phyloP scores from a whole-genome alignment of 53 echinoderm and acorn worm species.

The Henricia sp. region DNA sequence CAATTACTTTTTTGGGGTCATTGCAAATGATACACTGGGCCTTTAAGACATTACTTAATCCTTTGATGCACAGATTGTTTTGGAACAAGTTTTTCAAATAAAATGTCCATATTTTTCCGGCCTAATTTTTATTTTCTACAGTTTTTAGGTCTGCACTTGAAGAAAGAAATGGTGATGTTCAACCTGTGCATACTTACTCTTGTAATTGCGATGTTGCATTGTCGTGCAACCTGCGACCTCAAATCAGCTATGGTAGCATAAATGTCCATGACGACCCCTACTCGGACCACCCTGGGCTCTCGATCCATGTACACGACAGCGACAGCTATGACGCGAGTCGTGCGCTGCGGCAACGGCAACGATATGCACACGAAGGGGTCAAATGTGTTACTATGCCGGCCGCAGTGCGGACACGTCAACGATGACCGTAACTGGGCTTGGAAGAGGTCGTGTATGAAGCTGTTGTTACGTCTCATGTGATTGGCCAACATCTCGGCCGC shows the following conservation, averaged over 20 bases:
- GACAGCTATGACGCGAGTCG: constrained; percentile 82
- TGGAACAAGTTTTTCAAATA: no score
- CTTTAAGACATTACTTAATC: no score
- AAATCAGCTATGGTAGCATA: constrained; percentile 73
- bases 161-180: no score
- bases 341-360: constrained; percentile 91
- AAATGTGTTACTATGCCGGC: constrained; percentile 97
- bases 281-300: constrained; percentile 81
- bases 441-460: constrained; percentile 98
- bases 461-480: constrained; percentile 97
- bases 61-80: no score
- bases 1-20: no score
- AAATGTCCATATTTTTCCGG: no score
- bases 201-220: constrained; percentile 88
- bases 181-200: constrained; percentile 88
- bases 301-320: constrained; percentile 87
- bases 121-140: no score
- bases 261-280: constrained; percentile 78
- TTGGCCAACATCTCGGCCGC: constrained; percentile 96
- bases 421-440: constrained; percentile 98
- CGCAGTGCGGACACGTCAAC: constrained; percentile 93
- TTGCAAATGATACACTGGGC: no score
- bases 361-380: constrained; percentile 98
- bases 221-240: constrained; percentile 79
- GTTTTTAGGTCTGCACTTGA: no score